A percentile compares a stretch with the other conserved stretches of the same genome.
phyloP scores from a whole-genome alignment of 64 coral and sea anemone species.

The Montipora capricornis region DNA sequence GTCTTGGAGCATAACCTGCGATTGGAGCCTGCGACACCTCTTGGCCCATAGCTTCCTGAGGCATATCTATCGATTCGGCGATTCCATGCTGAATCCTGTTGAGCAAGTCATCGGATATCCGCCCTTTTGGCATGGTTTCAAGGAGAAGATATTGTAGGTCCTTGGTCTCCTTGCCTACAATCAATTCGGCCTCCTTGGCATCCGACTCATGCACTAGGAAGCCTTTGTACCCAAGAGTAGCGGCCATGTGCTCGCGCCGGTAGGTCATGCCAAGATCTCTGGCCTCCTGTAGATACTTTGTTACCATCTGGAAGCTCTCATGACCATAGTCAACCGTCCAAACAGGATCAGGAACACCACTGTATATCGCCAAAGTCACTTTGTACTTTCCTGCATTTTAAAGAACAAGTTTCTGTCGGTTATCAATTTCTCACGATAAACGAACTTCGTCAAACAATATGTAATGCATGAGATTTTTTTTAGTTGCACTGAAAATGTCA shows the following conservation, averaged over 20 bases:
- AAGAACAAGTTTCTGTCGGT: background rate
- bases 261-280: background rate
- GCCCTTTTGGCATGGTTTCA: constrained; percentile 35
- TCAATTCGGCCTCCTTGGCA: constrained; percentile 17
- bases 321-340: background rate
- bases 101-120: background rate
- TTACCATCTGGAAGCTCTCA: constrained; percentile 23
- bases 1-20: constrained; percentile 32
- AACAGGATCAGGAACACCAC: constrained; percentile 59
- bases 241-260: constrained; percentile 2
- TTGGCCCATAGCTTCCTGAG: background rate
- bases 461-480: background rate
- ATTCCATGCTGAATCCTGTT: too few relatives aligned
- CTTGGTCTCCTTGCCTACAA: constrained; percentile 12
- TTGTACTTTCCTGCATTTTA: constrained; percentile 40
- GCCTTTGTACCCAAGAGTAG: constrained; percentile 42
- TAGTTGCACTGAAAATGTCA: background rate
- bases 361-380: constrained; percentile 33
- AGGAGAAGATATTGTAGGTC: constrained; percentile 28
- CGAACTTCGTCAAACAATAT: background rate
- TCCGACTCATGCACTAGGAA: constrained; percentile 27
- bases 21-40: background rate
- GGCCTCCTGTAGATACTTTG: background rate
- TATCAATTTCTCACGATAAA: background rate
- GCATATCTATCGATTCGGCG: background rate